phyloP scores from a whole-genome alignment of 2,113 vertebrate genomes.

The Cynoglossus semilaevis region DNA sequence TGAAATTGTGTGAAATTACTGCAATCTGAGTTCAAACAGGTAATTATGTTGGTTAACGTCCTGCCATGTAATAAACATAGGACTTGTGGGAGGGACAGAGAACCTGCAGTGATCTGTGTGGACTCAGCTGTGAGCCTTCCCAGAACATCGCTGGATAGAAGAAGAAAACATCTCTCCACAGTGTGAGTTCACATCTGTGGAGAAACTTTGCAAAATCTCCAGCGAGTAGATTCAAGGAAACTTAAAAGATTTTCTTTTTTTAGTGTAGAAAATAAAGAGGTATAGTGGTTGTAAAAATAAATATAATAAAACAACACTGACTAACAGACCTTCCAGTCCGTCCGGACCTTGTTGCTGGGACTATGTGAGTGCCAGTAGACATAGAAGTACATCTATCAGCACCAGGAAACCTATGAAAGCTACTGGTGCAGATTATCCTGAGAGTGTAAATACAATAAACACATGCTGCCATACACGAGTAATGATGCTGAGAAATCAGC shows the following conservation, averaged over 20 bases:
- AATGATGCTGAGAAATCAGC: background rate
- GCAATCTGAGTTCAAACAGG: constrained; percentile 1
- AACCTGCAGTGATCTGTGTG: constrained; percentile 48
- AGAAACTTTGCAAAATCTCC: background rate
- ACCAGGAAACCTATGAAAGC: no score
- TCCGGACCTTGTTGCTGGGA: no score
- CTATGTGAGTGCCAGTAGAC: no score
- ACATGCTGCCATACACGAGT: background rate
- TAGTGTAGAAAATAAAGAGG: no score
- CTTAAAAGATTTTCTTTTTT: no score
- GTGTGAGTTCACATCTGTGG: background rate
- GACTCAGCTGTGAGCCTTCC: constrained; percentile 49
- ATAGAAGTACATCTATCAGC: no score
- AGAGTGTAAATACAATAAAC: background rate
- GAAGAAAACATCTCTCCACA: constrained; percentile 2
- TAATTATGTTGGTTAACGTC: constrained; percentile 22
- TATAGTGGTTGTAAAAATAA: no score
- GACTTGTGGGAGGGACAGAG: constrained; percentile 18
- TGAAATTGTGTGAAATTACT: no score
- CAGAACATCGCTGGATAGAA: constrained; percentile 2
- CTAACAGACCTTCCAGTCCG: no score
- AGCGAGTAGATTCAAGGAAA: background rate
- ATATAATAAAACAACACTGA: no score
- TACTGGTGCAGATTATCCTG: no score
- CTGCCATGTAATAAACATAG: constrained; percentile 10